Evolutionary conservation across 2,113 vertebrate genomes (phyloP), one percentile per base, ranked within the genome.

Genomic region (Pionites leucogaster): DNA sequence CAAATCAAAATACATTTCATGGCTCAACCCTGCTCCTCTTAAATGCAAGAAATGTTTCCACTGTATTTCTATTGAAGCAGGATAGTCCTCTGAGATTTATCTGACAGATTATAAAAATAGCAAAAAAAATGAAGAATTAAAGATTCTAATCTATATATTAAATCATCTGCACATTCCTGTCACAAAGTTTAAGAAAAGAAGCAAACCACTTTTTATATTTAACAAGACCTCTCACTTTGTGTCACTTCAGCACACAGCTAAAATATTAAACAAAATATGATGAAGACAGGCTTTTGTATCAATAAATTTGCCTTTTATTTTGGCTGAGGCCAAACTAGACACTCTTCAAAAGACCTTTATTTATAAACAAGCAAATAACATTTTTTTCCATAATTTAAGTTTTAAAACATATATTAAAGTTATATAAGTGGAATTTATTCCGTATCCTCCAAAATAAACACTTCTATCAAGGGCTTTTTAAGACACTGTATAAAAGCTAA

Each of bases 401-500:
- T 96, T 97, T 96, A 76, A 95, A 97, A 96, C 96, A 96, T 97
- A 97, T 93, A 98, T 98, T 98, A 98, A 96, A 97, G 96, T 97
- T 96, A 97, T 89, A 93, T 82, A 94, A 97, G 94, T 93, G 96
- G 98, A 98, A 97, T 95, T 97, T 92, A 97, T 95, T 96, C 82
- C 7, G 3, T 98, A 94, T 97, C 95, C 97, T 98, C 80, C 97
- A 98, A 98, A 98, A 98, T 98, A 98, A 98, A 98, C 96, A 98
- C 94, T 98, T 97, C 95, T 94, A 96, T 96, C 97, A 96, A 96
- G 94, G 88, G 90, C 85, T 95, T 97, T 97, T 96, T 53, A 97
- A 96, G 94, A 71, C 95, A 97, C 82, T 91, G 93, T 97, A 98
- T 98, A 98, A 98, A 98, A 98, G 97, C 94, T 94, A 98, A 97